Conservation (phyloP, 2,797 vertebrate genomes). For the Acanthis flammea region DNA sequence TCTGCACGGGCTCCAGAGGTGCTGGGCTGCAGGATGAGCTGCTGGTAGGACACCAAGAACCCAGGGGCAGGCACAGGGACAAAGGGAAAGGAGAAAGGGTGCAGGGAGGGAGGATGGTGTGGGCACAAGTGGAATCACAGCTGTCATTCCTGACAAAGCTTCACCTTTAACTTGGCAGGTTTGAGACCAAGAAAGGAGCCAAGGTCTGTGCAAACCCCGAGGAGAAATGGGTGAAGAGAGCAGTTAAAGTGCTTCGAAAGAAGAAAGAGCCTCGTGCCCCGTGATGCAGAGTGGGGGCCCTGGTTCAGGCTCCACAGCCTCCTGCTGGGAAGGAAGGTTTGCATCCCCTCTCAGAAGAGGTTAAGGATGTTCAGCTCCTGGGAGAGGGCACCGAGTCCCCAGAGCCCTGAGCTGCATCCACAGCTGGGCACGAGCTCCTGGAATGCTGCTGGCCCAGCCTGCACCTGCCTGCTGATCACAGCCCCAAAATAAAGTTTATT, state of each 20-base stretch:
- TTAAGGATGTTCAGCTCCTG: not conserved
- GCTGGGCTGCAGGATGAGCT: not conserved
- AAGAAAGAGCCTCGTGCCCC: accelerated
- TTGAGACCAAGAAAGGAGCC: not conserved
- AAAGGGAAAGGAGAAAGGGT: not conserved
- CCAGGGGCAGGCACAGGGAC: not conserved
- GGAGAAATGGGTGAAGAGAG: not conserved
- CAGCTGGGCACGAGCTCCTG: not conserved
- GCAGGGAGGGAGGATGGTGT: not conserved
- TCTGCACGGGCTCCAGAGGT: not conserved
- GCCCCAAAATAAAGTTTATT: not conserved
- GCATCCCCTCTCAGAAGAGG: not conserved
- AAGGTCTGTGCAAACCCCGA: not conserved
- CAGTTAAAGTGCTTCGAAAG: not conserved
- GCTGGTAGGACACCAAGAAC: not conserved
- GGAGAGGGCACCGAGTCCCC: not conserved
- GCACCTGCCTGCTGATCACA: not conserved
- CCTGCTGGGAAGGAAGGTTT: not conserved
- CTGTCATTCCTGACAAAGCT: not conserved
- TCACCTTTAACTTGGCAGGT: not conserved
- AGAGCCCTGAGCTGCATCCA: accelerated
- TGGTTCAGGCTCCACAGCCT: not conserved
- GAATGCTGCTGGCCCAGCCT: not conserved
- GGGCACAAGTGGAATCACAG: accelerated
- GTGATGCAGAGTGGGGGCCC: not conserved